Evolutionary conservation across 2,888 invertebrate genomes (phyloP).

Genomic region (Diarsia mendica): DNA sequence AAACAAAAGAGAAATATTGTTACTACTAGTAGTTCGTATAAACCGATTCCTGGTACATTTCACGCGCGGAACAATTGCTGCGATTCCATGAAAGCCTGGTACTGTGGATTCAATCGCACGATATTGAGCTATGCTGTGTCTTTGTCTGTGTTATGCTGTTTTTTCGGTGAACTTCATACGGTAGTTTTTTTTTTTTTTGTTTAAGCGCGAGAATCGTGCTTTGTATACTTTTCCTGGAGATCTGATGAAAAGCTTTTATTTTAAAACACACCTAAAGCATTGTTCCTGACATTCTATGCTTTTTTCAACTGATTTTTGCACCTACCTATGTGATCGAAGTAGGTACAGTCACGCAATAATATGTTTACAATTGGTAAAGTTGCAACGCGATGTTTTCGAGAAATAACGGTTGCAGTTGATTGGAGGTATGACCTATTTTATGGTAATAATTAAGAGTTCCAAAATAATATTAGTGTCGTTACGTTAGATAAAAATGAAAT

Average conservation of each 20-base stretch:
- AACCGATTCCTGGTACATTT: slow-evolving; percentile 49
- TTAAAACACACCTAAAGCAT: neutral
- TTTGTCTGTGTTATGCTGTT: slow-evolving; percentile 21
- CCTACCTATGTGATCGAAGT: neutral
- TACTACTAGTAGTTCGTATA: slow-evolving; percentile 52
- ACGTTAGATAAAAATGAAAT: too few species aligned
- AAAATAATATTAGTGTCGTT: too few species aligned
- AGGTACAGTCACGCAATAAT: too few species aligned
- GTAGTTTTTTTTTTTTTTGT: slow-evolving; percentile 12
- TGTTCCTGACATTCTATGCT: neutral
- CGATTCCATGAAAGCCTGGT: slow-evolving; percentile 47
- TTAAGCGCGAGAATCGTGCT: neutral
- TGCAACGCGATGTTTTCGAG: too few species aligned
- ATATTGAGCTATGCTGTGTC: slow-evolving; percentile 22
- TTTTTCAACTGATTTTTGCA: neutral
- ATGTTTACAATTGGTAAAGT: too few species aligned
- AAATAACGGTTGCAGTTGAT: too few species aligned
- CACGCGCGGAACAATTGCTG: slow-evolving; percentile 46
- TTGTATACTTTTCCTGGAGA: neutral
- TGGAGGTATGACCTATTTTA: too few species aligned
- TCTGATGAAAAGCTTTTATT: neutral
- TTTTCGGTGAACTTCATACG: slow-evolving; percentile 40
- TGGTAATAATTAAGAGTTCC: too few species aligned
- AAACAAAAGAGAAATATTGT: slow-evolving; percentile 74
- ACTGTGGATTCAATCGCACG: slow-evolving; percentile 52